phyloP scores from a whole-genome alignment of 2,113 vertebrate genomes.

The Tinamus guttatus region DNA sequence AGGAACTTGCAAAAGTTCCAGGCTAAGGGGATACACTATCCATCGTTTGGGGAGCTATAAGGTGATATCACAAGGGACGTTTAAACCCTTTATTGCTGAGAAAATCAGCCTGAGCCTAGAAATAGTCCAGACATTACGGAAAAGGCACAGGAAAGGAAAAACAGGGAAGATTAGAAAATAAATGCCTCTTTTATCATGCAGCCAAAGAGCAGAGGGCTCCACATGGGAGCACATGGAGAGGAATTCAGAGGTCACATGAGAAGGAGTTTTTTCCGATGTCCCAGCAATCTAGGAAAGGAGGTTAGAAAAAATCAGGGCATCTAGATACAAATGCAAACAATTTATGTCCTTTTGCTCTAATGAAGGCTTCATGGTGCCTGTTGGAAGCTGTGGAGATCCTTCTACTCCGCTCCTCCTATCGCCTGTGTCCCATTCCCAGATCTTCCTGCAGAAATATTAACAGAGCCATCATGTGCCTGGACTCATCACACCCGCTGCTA shows the following conservation, averaged over 20 bases:
- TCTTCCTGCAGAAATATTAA: not conserved
- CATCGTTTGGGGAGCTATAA: not conserved
- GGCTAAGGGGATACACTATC: not conserved
- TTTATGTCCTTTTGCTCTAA: not conserved
- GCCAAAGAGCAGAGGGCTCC: not conserved
- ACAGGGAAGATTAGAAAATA: not conserved
- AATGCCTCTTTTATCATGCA: not conserved
- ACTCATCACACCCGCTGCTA: not conserved
- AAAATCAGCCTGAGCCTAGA: not conserved
- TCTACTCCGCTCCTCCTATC: fast-evolving
- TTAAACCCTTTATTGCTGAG: not conserved
- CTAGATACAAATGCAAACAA: not conserved
- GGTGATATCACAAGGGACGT: not conserved
- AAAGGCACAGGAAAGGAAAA: not conserved
- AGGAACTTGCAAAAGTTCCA: fast-evolving
- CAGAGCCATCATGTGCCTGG: not conserved
- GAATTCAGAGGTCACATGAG: not conserved
- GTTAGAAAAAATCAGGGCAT: not conserved
- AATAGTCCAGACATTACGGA: not conserved
- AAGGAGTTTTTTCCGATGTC: not conserved
- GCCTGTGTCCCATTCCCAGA: not conserved
- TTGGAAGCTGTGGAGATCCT: not conserved
- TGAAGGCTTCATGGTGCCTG: not conserved
- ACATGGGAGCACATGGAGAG: fast-evolving
- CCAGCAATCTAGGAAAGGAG: not conserved